Conservation (phyloP, 2,113 vertebrate genomes). For the Antechinus flavipes region DNA sequence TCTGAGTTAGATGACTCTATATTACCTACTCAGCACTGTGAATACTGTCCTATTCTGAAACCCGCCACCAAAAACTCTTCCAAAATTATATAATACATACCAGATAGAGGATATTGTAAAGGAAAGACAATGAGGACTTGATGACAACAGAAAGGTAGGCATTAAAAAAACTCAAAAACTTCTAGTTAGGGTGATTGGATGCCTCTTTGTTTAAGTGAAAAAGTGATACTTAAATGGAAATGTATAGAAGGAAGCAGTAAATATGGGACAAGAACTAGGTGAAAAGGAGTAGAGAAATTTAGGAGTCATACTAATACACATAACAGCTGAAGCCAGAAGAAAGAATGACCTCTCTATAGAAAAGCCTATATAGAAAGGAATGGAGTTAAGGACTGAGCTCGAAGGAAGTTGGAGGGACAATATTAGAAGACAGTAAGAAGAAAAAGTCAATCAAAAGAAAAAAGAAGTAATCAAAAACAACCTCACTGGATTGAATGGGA, state of each 20-base stretch:
- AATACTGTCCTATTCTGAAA: background rate
- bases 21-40: background rate
- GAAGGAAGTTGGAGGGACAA: background rate
- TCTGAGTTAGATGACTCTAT: background rate
- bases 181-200: background rate
- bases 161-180: background rate
- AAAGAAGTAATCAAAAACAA: background rate
- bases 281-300: background rate
- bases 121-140: background rate
- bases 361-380: background rate
- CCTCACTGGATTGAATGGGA: background rate
- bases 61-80: background rate
- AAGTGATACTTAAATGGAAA: background rate
- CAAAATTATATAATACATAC: background rate
- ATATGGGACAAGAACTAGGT: background rate
- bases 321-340: background rate
- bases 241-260: background rate
- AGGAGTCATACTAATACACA: background rate
- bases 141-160: background rate
- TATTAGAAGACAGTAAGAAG: background rate
- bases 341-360: background rate
- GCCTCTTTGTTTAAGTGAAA: background rate
- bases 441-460: background rate
- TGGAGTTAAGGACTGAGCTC: background rate
- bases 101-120: background rate